phyloP scores from a whole-genome alignment of 2,113 vertebrate species.

The Phocoena phocoena region DNA sequence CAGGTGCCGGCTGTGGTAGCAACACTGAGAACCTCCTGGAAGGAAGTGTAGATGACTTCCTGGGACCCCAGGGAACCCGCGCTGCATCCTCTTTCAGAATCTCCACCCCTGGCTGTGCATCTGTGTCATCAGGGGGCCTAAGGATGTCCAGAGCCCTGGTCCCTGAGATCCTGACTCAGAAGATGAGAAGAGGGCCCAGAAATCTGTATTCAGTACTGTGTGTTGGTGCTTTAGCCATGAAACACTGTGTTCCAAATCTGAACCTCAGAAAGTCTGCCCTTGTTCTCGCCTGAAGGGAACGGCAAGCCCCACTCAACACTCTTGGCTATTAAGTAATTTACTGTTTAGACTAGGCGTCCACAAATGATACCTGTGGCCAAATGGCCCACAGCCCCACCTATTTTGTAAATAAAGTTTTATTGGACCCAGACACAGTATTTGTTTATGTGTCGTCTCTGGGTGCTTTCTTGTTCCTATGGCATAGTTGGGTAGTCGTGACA shows the following conservation, averaged over 20 bases:
- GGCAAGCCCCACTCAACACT: background rate
- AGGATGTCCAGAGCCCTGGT: background rate
- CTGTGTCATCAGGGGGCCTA: background rate
- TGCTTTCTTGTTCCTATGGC: background rate
- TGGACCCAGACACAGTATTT: background rate
- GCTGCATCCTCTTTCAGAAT: background rate
- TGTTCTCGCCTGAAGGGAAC: background rate
- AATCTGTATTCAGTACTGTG: background rate
- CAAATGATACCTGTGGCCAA: background rate
- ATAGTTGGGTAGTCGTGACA: background rate
- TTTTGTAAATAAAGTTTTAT: background rate
- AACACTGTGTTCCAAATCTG: background rate
- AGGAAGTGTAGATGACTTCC: background rate
- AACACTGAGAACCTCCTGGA: background rate
- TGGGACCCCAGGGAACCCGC: accelerated
- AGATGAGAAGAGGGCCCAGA: background rate
- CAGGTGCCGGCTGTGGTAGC: background rate
- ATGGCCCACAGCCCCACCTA: background rate
- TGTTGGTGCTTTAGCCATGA: background rate
- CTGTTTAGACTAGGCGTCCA: background rate
- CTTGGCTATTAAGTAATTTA: background rate
- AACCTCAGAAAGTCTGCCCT: background rate
- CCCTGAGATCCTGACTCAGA: background rate
- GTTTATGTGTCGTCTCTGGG: background rate
- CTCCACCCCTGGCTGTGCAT: too few species aligned